Base-by-base conservation (phyloP, 2,797 vertebrate species). In the Anisognathus igniventris region DNA sequence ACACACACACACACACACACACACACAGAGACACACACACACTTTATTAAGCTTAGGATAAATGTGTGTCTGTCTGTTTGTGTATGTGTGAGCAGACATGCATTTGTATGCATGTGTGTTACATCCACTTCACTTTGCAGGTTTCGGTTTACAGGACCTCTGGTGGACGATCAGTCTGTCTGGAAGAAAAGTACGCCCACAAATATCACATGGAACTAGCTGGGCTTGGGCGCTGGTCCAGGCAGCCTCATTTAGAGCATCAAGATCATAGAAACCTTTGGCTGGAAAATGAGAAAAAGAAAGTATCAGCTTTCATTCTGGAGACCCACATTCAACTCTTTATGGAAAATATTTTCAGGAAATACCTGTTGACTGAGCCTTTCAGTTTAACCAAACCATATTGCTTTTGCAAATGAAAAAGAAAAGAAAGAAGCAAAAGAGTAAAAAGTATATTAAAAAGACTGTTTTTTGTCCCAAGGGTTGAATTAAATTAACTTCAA, bases 151-250 rank as follows among this genome's bases (percentile, higher is more conserved):
- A 97, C 98, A 98, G 84, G 98, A 98, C 80, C 78, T 87, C 85
- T 98, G 98, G 97, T 98, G 98, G 96, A 98, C 68, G 13, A 97
- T 97, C 93, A 98, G 96, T 95, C 98, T 98, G 97, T 98, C 98
- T 98, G 98, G 98, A 95, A 97, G 95, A 97, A 98, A 98, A 95
- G 98, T 98, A 57, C 98, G 93, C 86, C 98, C 97, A 88, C 98
- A 98, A 96, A 97, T 75, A 93, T 94, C 85, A 96, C 98, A 98
- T 96, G 98, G 97, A 97, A 98, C 96, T 95, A 98, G 89, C 96
- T 98, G 98, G 92, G 91, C 97, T 97, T 98, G 98, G 98, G 97
- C 96, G 6, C 97, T 97, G 88, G 54, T 97, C 98, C 98, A 98
- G 87, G 97, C 97, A 90, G 98, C 97, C 95, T 98, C 97, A 22